These are phyloP conservation scores for Spialia ferax DNA, from an alignment of 2,888 invertebrate species.

Conservation along the genomic window DNA sequence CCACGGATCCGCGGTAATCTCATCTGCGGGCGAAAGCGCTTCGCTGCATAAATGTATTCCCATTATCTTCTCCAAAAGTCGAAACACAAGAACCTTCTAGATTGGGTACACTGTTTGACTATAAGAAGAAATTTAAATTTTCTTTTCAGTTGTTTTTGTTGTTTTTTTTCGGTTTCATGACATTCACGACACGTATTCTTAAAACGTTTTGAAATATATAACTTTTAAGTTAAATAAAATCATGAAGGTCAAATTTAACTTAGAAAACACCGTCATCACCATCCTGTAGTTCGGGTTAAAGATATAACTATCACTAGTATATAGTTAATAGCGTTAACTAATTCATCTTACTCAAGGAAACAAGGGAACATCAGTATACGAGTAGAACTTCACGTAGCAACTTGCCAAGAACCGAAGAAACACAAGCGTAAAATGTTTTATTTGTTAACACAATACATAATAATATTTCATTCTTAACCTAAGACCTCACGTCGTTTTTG, in stretches of 20 bases:
- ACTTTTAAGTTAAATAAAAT: too few relatives aligned
- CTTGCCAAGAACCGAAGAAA: background rate
- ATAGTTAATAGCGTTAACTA: background rate
- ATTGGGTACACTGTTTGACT: too few relatives aligned
- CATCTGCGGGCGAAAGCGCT: background rate
- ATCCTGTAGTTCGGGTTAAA: background rate
- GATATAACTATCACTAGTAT: background rate
- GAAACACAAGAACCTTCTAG: background rate
- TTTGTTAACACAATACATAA: background rate
- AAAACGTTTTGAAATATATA: too few relatives aligned
- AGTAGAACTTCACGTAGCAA: background rate
- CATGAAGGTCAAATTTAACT: too few relatives aligned
- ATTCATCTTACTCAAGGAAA: background rate
- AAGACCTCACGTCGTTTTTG: background rate
- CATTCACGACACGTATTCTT: too few relatives aligned
- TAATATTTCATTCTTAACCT: too few relatives aligned
- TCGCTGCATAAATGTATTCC: slow-evolving; percentile 3
- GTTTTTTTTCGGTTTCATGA: too few relatives aligned
- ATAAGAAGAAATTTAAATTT: too few relatives aligned
- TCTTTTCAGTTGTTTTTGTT: background rate
- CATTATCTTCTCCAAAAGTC: background rate
- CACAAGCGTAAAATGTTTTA: background rate
- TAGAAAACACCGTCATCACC: too few relatives aligned
- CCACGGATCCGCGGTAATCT: background rate
- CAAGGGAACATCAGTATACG: background rate